Conservation (phyloP, 2,797 vertebrate species). For the Centropyge bicolor region DNA sequence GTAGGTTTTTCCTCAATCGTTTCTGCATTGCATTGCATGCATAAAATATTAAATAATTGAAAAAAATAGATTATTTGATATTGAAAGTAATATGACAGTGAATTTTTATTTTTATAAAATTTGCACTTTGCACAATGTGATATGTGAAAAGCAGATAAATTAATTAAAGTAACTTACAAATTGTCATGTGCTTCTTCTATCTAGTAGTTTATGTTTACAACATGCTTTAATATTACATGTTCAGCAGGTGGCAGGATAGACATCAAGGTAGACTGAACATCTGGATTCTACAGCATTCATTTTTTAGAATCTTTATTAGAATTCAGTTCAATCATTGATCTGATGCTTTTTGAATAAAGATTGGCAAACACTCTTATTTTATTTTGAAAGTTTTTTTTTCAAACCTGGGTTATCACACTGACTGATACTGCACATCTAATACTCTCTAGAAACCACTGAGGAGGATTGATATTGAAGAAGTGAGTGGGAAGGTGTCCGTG, state of each 20-base stretch:
- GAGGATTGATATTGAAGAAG: slow-evolving; percentile 91
- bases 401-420: background rate
- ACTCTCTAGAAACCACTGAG: slow-evolving; percentile 88
- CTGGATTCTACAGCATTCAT: background rate
- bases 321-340: background rate
- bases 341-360: too few species aligned
- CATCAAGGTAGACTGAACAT: background rate
- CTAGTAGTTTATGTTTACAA: background rate
- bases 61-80: background rate
- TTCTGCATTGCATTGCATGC: too few species aligned
- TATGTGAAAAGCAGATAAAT: background rate
- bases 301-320: background rate
- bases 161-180: background rate
- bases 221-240: background rate
- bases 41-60: too few species aligned
- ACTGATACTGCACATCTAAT: background rate
- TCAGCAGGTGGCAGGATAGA: slow-evolving; percentile 38
- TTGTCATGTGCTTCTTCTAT: background rate
- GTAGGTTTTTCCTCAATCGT: background rate
- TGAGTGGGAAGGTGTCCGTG: slow-evolving; percentile 79
- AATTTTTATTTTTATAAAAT: background rate
- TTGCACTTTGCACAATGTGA: too few species aligned
- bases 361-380: too few species aligned
- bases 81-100: background rate
- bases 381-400: background rate